A percentile compares a stretch with the other conserved stretches of the same genome.
These are phyloP conservation scores for Rhabdomys dilectus DNA, from an alignment of 2,113 vertebrate species.

Conservation along the genomic window DNA sequence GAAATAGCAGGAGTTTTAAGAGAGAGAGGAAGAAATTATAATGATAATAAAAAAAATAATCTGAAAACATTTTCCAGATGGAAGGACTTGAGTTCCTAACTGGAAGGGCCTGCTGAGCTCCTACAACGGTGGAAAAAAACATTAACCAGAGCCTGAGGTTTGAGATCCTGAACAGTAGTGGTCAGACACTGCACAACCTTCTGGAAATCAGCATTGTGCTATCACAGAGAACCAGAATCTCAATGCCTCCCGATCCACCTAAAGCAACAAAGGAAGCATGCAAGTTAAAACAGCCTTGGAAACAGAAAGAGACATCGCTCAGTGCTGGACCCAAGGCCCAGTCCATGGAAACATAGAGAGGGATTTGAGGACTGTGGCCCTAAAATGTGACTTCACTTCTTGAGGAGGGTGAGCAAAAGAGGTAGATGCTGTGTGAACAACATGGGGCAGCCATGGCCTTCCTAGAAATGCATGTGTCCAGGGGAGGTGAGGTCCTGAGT, in stretches of 20 bases:
- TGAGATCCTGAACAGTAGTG: not conserved
- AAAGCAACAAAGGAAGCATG: not conserved
- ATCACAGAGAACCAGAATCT: not conserved
- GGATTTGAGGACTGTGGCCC: not conserved
- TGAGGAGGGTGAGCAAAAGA: not conserved
- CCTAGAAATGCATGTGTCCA: not conserved
- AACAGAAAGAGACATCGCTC: not conserved
- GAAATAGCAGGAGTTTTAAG: not conserved
- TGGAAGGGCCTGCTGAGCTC: not conserved
- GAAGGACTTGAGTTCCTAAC: not conserved
- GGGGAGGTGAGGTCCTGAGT: not conserved
- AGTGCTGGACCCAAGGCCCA: too few relatives aligned
- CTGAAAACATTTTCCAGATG: not conserved
- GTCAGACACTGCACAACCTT: not conserved
- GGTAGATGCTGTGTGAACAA: not conserved
- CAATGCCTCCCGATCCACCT: not conserved
- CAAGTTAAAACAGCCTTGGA: not conserved
- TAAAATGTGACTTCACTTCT: not conserved
- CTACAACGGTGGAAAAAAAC: not conserved
- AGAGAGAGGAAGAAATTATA: not conserved
- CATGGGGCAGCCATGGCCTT: not conserved
- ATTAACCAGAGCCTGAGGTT: not conserved
- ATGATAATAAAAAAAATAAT: not conserved
- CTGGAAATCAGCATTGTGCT: not conserved
- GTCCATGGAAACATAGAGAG: rapidly evolving